Conservation (phyloP, 2,797 vertebrate species). For the Aplochiton taeniatus region DNA sequence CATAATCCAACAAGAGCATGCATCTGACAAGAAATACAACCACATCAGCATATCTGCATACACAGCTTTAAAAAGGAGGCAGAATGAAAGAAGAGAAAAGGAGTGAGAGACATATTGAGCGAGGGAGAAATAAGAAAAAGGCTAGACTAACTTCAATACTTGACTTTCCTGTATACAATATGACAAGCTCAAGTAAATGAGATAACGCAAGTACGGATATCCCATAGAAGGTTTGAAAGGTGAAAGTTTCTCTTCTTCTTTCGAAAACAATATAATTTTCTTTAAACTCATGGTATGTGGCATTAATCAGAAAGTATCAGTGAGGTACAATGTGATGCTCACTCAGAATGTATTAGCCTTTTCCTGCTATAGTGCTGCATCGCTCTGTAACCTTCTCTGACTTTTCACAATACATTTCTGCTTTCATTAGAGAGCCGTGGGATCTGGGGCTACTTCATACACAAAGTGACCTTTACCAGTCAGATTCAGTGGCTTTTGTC, state of each 20-base stretch:
- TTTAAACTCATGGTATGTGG: too few relatives aligned
- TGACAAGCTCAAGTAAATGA: neutral
- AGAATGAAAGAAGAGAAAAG: constrained; percentile 18
- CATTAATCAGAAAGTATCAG: too few relatives aligned
- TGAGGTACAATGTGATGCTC: too few relatives aligned
- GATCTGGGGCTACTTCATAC: constrained; percentile 26
- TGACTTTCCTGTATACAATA: neutral
- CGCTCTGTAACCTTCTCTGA: neutral
- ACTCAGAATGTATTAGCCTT: too few relatives aligned
- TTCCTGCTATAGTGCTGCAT: too few relatives aligned
- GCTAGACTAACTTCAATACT: too few relatives aligned
- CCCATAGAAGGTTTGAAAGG: too few relatives aligned
- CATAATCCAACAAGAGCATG: constrained; percentile 43
- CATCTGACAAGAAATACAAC: constrained; percentile 50
- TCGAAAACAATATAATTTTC: too few relatives aligned
- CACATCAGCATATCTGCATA: constrained; percentile 51
- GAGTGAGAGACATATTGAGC: constrained; percentile 9
- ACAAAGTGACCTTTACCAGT: constrained; percentile 35
- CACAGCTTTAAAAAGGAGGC: constrained; percentile 8
- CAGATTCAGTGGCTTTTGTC: constrained; percentile 32
- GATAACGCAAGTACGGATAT: neutral
- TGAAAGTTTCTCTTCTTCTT: too few relatives aligned
- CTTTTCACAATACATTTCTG: neutral
- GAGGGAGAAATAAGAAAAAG: neutral
- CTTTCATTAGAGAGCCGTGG: neutral